These are phyloP conservation scores for Enteromius thamalakanensis DNA, from an alignment of 2,797 vertebrate genomes.

Conservation along the genomic window DNA sequence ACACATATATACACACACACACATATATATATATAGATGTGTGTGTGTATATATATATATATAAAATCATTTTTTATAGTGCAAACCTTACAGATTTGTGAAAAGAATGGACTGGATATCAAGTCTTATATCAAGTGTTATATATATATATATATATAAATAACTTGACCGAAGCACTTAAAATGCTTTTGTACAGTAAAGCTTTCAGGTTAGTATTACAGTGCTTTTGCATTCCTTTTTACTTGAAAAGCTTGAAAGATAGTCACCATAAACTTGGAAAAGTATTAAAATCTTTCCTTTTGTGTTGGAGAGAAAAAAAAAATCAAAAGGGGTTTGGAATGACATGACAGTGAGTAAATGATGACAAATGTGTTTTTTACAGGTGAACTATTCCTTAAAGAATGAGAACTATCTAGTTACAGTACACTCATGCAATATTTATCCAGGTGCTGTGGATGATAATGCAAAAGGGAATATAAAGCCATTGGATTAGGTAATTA, in stretches of 20 bases:
- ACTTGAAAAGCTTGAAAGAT: background rate
- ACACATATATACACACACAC: too few relatives aligned
- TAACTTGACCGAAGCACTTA: background rate
- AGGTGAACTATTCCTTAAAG: background rate
- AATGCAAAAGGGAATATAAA: background rate
- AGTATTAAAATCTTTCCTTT: background rate
- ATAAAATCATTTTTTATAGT: background rate
- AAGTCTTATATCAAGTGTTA: background rate
- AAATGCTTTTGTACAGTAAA: background rate
- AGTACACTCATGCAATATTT: background rate
- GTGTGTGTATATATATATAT: too few relatives aligned
- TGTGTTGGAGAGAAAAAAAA: background rate
- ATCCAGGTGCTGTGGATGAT: background rate
- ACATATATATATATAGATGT: too few relatives aligned
- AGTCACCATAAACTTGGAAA: background rate
- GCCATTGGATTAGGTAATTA: constrained; percentile 1
- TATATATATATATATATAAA: background rate
- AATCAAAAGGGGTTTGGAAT: background rate
- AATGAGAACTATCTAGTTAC: background rate
- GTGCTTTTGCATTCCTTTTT: background rate
- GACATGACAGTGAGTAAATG: background rate
- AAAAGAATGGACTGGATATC: background rate
- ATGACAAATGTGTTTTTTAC: background rate
- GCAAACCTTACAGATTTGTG: background rate
- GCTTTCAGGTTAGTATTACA: background rate